phyloP scores from a whole-genome alignment of 1,140 invertebrate species.

The Drosophila santomea region DNA sequence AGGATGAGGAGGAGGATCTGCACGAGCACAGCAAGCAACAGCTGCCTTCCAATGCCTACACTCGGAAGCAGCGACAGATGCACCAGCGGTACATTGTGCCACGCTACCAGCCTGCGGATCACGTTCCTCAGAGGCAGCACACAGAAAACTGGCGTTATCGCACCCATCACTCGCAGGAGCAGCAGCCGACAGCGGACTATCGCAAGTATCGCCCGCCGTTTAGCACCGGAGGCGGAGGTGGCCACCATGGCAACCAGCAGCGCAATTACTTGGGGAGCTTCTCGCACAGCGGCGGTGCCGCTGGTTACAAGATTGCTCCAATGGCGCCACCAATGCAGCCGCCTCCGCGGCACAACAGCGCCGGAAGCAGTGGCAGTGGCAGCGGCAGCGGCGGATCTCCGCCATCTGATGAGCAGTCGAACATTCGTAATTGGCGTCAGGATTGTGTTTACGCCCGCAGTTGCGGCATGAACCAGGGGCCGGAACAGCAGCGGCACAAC shows the following conservation, averaged over 20 bases:
- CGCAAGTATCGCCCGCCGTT: slow-evolving; percentile 74
- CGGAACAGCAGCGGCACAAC: slow-evolving; percentile 27
- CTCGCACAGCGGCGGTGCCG: slow-evolving; percentile 66
- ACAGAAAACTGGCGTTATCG: slow-evolving; percentile 81
- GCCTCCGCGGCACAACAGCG: slow-evolving; percentile 23
- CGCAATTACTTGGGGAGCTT: slow-evolving; percentile 80
- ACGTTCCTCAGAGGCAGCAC: slow-evolving; percentile 15
- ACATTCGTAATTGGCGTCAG: slow-evolving; percentile 79
- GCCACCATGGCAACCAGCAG: slow-evolving; percentile 74
- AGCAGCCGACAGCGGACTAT: slow-evolving; percentile 49
- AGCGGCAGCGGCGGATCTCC: slow-evolving; percentile 69
- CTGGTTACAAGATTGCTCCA: slow-evolving; percentile 59
- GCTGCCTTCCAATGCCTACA: slow-evolving; percentile 56
- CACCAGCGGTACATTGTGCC: slow-evolving; percentile 62
- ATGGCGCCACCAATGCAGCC: slow-evolving; percentile 23
- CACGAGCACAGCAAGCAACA: slow-evolving; percentile 34
- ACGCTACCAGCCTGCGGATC: slow-evolving; percentile 16
- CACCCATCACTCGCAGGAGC: slow-evolving; percentile 70
- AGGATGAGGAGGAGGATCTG: slow-evolving; percentile 42
- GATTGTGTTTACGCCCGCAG: slow-evolving; percentile 71
- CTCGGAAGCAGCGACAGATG: slow-evolving; percentile 65
- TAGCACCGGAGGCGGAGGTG: slow-evolving; percentile 68
- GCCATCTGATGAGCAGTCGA: slow-evolving; percentile 73
- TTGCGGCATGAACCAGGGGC: slow-evolving; percentile 58
- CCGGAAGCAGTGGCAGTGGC: slow-evolving; percentile 51